Conservation (phyloP, 1,140 invertebrate genomes). For the Sminthurides bifidus region DNA sequence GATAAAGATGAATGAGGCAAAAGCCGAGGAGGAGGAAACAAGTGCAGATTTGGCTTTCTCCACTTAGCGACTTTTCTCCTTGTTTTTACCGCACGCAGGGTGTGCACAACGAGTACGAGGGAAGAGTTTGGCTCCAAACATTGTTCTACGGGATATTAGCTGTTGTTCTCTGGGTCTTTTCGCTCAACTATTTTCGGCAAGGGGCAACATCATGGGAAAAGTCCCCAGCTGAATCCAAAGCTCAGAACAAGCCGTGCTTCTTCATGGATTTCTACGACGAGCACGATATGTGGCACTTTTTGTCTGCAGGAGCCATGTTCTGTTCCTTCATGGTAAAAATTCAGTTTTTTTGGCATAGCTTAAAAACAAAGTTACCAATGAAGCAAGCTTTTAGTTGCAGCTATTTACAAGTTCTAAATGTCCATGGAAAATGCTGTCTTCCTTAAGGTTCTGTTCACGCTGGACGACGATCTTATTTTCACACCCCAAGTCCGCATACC, state of each 20-base stretch:
- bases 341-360: too few species aligned
- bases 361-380: too few species aligned
- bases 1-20: neutral
- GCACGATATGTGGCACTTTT: slow-evolving; percentile 30
- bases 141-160: slow-evolving; percentile 16
- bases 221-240: slow-evolving; percentile 25
- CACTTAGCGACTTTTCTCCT: neutral
- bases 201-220: slow-evolving; percentile 23
- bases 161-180: slow-evolving; percentile 14
- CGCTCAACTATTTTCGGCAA: slow-evolving; percentile 18
- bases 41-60: neutral
- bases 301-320: slow-evolving; percentile 18
- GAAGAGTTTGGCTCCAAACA: slow-evolving; percentile 20
- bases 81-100: slow-evolving; percentile 9
- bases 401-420: too few species aligned
- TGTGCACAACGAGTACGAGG: slow-evolving; percentile 19
- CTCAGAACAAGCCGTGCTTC: slow-evolving; percentile 16
- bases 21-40: neutral
- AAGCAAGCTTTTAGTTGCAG: too few species aligned
- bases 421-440: too few species aligned
- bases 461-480: slow-evolving; percentile 27
- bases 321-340: slow-evolving; percentile 28
- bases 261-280: slow-evolving; percentile 22
- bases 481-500: slow-evolving; percentile 21
- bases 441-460: slow-evolving; percentile 23